A percentile compares a stretch with the other conserved stretches of the same genome.
These are phyloP conservation scores for Pantherophis vulpinus DNA, from an alignment of 2,797 vertebrate genomes.

Conservation along the genomic window DNA sequence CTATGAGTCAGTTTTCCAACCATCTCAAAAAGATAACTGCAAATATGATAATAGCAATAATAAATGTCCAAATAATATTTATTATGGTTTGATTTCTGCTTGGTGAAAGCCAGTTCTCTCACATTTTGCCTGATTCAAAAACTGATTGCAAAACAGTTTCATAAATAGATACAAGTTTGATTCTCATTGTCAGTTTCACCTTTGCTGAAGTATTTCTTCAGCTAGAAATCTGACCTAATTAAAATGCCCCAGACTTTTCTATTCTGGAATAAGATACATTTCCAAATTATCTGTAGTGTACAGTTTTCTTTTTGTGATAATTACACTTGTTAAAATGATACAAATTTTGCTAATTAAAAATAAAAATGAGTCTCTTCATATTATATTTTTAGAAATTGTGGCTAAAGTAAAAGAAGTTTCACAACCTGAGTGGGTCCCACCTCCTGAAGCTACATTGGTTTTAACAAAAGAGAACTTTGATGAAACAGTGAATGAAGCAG, in stretches of 20 bases:
- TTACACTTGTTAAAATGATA: not conserved
- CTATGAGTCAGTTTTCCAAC: not conserved
- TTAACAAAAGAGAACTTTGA: constrained; percentile 94
- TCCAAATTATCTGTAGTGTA: not conserved
- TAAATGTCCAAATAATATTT: not conserved
- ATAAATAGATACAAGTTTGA: not conserved
- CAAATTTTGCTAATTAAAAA: not conserved
- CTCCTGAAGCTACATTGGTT: constrained; percentile 88
- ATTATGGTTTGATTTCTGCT: not conserved
- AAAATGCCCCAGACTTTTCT: not conserved
- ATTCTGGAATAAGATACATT: not conserved
- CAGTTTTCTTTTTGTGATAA: not conserved
- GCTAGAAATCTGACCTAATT: not conserved
- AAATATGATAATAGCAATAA: not conserved
- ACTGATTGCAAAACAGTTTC: not conserved
- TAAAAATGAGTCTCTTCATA: not conserved
- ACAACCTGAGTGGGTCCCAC: constrained; percentile 89
- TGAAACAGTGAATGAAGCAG: constrained; percentile 82
- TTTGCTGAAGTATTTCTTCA: not conserved
- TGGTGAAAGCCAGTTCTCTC: not conserved
- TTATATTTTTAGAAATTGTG: constrained; percentile 82
- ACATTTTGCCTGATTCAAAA: not conserved
- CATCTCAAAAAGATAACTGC: not conserved
- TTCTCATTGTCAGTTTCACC: not conserved
- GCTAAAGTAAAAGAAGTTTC: constrained; percentile 87